phyloP scores from a whole-genome alignment of 2,113 vertebrate genomes.

The Polyodon spathula region DNA sequence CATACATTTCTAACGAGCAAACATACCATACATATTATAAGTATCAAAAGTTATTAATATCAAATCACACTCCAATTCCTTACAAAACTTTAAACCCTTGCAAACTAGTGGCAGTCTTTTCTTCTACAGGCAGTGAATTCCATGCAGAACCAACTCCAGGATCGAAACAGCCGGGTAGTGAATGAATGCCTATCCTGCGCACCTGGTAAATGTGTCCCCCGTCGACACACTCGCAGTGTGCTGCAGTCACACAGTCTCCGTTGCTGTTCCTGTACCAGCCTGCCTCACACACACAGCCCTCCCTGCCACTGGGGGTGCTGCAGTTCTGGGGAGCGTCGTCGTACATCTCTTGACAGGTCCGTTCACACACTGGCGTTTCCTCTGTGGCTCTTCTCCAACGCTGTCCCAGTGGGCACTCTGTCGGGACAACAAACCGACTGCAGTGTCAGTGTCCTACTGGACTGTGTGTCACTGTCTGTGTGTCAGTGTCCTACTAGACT shows the following conservation, averaged over 20 bases:
- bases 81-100: no score
- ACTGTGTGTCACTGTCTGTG: no score
- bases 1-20: no score
- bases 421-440: not conserved
- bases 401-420: constrained; percentile 67
- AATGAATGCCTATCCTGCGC: constrained; percentile 2
- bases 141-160: not conserved
- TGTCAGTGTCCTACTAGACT: no score
- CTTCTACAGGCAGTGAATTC: no score
- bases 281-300: constrained; percentile 59
- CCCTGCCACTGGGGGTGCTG: constrained; percentile 24
- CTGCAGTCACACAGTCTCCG: constrained; percentile 58
- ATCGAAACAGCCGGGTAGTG: not conserved
- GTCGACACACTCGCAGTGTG: constrained; percentile 65
- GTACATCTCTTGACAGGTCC: constrained; percentile 57
- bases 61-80: no score
- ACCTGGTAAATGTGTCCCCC: constrained; percentile 47
- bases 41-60: no score
- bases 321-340: constrained; percentile 33
- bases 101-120: no score
- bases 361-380: constrained; percentile 47
- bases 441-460: no score
- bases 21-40: no score
- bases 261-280: constrained; percentile 55
- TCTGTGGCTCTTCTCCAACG: constrained; percentile 44